Evolutionary conservation across 1,140 invertebrate species (phyloP), one percentile per base, ranked within the genome.

Genomic region (Panagrolaimus sp.): DNA sequence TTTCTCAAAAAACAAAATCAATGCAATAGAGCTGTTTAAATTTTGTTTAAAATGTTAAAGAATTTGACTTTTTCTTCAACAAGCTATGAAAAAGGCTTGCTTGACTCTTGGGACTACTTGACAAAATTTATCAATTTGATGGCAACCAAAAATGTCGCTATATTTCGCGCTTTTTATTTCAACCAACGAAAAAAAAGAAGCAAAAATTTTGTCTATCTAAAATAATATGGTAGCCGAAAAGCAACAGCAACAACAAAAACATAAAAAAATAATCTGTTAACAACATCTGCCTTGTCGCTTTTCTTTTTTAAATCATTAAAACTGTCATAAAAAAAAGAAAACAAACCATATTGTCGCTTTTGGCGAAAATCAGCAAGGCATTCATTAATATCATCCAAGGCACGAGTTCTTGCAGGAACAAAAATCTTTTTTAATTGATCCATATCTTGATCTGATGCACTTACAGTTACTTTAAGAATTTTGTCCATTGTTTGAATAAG

Each of bases 361-460:
- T 89, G 88, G 80, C 93, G 89, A 85, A 96, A 96, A 84, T 94
- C 92, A 51, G 88, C 88, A 31, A 96, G 85, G 79, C 92, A 91
- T 78, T 90, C 89, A 68, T 89, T 90, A 38, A 96, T 86, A 79
- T 92, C 90, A 71, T 93, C 90, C 82, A 91, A 91, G 13, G 92
- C 91, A 75, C 89, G 88, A 65, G 87, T 87, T 46, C 92, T 87
- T 38, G 92, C 91, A 82, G 93, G 91, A 84, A 89, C 89, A 83
- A 97, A 97, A 71, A 91, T 90, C 83, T 89, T 90, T 69, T 91
- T 87, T 45, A 96, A 85, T 72, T 90, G 89, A 83, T 94, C 92
- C 42, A 61, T 25, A 82, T 93, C 72, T 46, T 75, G 65, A 31
- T 53, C 43, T 7, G 20, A 8, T 5, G 64, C 16, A 48, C 11